Evolutionary conservation across 2,113 vertebrate genomes (phyloP).

Genomic region (Fregetta grallaria): DNA sequence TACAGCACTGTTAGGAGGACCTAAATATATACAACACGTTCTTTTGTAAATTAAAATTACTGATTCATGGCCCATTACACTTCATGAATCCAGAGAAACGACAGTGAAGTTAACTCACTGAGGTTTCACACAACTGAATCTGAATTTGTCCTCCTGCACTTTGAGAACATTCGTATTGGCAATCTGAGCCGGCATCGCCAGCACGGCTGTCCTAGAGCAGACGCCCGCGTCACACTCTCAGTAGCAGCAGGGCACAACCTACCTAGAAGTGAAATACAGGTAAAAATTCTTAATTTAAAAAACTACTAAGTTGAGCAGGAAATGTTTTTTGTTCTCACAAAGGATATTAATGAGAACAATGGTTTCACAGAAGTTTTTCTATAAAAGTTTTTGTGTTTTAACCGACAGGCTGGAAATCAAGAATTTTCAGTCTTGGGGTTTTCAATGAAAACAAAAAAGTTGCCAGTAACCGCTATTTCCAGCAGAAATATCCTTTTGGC

Average conservation of each 20-base stretch:
- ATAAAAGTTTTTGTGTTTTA: conserved; percentile 2
- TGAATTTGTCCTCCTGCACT: background rate
- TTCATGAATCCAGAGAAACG: conserved; percentile 41
- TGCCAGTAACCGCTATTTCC: background rate
- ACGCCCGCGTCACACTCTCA: background rate
- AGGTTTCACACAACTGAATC: conserved; percentile 19
- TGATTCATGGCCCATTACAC: conserved; percentile 59
- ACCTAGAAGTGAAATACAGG: background rate
- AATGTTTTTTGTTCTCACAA: background rate
- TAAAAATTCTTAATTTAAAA: background rate
- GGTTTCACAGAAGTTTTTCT: background rate
- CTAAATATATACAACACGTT: conserved; percentile 58
- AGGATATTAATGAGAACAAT: background rate
- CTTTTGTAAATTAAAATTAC: conserved; percentile 67
- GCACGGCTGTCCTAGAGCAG: background rate
- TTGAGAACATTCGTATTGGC: background rate
- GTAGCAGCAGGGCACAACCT: background rate
- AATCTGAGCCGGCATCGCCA: background rate
- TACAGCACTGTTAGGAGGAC: conserved; percentile 28
- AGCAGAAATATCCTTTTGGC: conserved; percentile 41
- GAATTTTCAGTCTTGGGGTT: conserved; percentile 12
- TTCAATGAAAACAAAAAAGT: conserved; percentile 19
- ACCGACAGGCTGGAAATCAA: conserved; percentile 33
- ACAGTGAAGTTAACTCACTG: conserved; percentile 11
- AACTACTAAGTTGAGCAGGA: background rate